These are phyloP conservation scores for Drosophila dives DNA, from an alignment of 2,888 invertebrate species.

Conservation along the genomic window DNA sequence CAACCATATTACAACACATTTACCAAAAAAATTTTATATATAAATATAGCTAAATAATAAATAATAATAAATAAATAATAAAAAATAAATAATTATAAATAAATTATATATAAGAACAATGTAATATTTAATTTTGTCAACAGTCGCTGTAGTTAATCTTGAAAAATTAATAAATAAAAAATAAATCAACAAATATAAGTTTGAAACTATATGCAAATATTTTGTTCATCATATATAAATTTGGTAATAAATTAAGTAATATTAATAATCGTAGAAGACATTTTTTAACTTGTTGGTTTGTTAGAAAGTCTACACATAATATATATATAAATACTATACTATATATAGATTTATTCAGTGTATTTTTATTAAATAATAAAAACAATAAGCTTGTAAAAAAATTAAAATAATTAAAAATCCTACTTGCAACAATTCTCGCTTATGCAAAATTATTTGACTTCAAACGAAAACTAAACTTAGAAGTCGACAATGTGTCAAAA, in stretches of 20 bases:
- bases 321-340: too few species aligned
- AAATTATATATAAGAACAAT: background rate
- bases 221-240: background rate
- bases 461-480: background rate
- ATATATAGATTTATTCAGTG: background rate
- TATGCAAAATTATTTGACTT: slow-evolving; percentile 2
- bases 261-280: background rate
- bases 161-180: background rate
- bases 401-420: background rate
- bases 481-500: background rate
- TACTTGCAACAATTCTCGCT: background rate
- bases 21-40: background rate
- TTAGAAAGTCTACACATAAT: background rate
- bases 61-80: too few species aligned
- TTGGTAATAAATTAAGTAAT: background rate
- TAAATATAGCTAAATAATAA: background rate
- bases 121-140: background rate
- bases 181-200: background rate
- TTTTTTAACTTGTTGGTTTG: background rate
- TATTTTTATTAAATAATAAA: background rate
- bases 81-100: too few species aligned
- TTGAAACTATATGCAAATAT: background rate
- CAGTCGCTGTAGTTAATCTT: background rate
- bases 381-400: background rate
- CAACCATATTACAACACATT: background rate